phyloP scores from a whole-genome alignment of 2,113 vertebrate genomes.

The Paraplagusia blochii region DNA sequence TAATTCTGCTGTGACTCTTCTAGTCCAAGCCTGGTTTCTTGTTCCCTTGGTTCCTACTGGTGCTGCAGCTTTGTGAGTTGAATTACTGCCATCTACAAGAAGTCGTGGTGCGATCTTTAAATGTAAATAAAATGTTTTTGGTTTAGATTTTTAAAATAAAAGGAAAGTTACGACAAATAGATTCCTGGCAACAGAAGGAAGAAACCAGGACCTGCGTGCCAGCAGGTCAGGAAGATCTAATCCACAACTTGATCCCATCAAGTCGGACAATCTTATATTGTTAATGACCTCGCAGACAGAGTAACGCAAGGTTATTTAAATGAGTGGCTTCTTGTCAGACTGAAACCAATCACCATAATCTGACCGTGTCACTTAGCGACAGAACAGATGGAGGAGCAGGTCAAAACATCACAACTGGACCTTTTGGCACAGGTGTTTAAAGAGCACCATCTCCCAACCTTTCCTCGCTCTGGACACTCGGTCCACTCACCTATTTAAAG shows the following conservation, averaged over 20 bases:
- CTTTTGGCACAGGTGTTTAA: neutral
- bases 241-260: constrained; percentile 61
- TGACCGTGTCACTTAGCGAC: constrained; percentile 41
- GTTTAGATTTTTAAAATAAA: too few species aligned
- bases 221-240: constrained; percentile 51
- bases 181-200: too few species aligned
- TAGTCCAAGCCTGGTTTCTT: too few species aligned
- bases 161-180: too few species aligned
- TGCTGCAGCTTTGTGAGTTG: too few species aligned
- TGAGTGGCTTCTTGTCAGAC: constrained; percentile 51
- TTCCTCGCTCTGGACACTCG: neutral
- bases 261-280: constrained; percentile 52
- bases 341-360: constrained; percentile 64
- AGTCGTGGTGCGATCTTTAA: too few species aligned
- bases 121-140: too few species aligned
- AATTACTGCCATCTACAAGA: too few species aligned
- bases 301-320: constrained; percentile 58
- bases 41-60: too few species aligned
- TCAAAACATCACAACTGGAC: neutral
- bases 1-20: too few species aligned
- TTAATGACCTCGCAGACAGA: constrained; percentile 55
- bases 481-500: constrained; percentile 50
- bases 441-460: neutral
- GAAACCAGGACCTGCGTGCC: constrained; percentile 17
- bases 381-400: constrained; percentile 5